Conservation (phyloP, 2,797 vertebrate genomes). For the Neosalanx taihuensis region DNA sequence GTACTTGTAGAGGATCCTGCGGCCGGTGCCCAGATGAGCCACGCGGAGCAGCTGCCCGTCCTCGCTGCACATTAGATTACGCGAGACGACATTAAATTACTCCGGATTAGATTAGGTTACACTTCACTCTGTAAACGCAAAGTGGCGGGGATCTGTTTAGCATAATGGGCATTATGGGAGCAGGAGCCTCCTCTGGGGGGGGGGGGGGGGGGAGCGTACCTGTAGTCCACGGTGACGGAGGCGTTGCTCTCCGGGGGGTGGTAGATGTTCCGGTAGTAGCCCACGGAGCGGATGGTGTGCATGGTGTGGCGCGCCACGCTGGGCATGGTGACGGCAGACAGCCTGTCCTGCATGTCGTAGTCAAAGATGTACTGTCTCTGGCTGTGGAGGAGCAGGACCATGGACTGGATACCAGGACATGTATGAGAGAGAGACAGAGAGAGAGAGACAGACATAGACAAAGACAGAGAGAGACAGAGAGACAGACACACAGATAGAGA, state of each 20-base stretch:
- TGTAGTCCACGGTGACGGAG: conserved; percentile 92
- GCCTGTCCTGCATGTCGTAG: conserved; percentile 89
- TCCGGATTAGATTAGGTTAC: too few species aligned
- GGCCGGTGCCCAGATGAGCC: conserved; percentile 92
- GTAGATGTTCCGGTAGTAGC: conserved; percentile 98
- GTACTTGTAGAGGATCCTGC: conserved; percentile 93
- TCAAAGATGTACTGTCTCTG: conserved; percentile 99
- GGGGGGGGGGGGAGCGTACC: conserved; percentile 6
- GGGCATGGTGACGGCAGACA: conserved; percentile 97
- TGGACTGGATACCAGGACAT: conserved; percentile 78
- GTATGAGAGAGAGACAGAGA: conserved; percentile 23
- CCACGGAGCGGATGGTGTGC: conserved; percentile 96
- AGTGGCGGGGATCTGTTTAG: too few species aligned
- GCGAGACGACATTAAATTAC: too few species aligned
- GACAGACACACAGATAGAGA: conserved; percentile 32
- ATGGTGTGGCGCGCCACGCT: conserved; percentile 97
- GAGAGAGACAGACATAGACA: conserved; percentile 30
- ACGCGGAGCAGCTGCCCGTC: conserved; percentile 85
- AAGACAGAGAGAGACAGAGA: conserved; percentile 5
- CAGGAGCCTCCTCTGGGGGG: too few species aligned
- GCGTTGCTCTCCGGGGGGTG: conserved; percentile 96
- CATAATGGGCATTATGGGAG: too few species aligned
- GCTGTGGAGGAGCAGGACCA: conserved; percentile 97
- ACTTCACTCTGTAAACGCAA: too few species aligned
- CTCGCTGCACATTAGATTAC: conserved; percentile 30